These are phyloP conservation scores for Drosophila ambigua DNA, from an alignment of 1,140 invertebrate species.

Conservation along the genomic window DNA sequence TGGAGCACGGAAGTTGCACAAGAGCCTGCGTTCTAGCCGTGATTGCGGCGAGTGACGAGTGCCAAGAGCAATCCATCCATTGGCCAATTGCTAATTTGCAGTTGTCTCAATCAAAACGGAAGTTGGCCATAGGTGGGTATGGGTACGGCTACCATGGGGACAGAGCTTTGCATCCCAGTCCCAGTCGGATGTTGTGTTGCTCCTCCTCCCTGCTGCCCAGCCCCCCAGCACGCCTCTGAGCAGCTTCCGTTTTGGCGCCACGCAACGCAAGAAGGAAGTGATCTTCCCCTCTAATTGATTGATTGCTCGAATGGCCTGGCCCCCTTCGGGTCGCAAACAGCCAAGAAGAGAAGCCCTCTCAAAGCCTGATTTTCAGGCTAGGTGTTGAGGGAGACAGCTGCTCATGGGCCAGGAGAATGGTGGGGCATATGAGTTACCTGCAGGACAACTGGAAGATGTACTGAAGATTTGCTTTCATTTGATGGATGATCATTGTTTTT, in stretches of 20 bases:
- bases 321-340: too few relatives aligned
- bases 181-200: constrained; percentile 8
- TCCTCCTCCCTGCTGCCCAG: neutral
- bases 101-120: constrained; percentile 42
- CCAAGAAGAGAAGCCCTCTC: neutral
- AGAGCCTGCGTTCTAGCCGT: constrained; percentile 31
- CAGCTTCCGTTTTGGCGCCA: constrained; percentile 45
- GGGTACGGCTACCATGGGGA: too few relatives aligned
- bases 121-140: constrained; percentile 30
- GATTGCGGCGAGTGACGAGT: constrained; percentile 11
- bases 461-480: too few relatives aligned
- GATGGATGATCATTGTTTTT: too few relatives aligned
- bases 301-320: constrained; percentile 30
- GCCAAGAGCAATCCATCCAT: neutral
- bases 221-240: neutral
- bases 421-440: too few relatives aligned
- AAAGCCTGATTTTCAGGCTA: constrained; percentile 4
- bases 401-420: too few relatives aligned
- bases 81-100: neutral
- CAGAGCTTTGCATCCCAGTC: neutral
- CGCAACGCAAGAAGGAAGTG: constrained; percentile 25
- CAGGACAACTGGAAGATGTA: too few relatives aligned
- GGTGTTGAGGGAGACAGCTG: neutral
- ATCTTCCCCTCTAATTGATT: constrained; percentile 44
- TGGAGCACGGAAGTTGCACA: constrained; percentile 44